Base-by-base conservation (phyloP, 2,888 invertebrate species). In the Plagiodera versicolora region DNA sequence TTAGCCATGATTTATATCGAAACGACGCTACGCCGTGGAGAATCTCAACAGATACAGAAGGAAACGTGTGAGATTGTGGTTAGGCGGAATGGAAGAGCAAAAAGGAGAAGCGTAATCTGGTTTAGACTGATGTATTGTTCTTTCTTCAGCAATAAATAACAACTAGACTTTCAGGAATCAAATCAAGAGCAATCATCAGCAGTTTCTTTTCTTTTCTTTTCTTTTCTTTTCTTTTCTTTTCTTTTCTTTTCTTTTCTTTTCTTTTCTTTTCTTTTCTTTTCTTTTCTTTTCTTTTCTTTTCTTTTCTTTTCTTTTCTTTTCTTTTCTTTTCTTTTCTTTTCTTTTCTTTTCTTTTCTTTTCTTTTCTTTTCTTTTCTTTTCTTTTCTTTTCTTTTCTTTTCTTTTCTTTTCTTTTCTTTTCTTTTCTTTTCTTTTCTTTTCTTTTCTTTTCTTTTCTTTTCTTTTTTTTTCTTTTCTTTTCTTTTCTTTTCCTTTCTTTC, bases 371-470 rank as follows among this genome's bases (percentile, higher is more conserved):
- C 39, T 39, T 39, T 39, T 39, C 39, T 39, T 39, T 39, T 39
- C 39, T 39, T 39, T 39, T 39, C 39, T 39, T 39, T 39, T 39
- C 39, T 39, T 39, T 39, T 39, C 39, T 39, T 39, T 39, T 39
- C 39, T 39, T 39, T 39, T 39, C 39, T 39, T 39, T 39, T 39
- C 39, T 39, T 39, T 39, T 39, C 39, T 39, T 39, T 24, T 24
- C 50, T 49, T 49, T 49, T 49, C 50, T 49, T 49, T 49, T 49
- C 50, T 49, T 49, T 49, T 49, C 50, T 49, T 49, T 49, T 49
- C 50, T 49, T 49, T 49, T 49, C 50, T 49, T 49, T 49, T 49
- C 50, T 49, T 49, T 49, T 49, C 50, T 49, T 49, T 49, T 49
- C 50, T 49, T 49, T 49, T 49, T 24, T 49, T 49, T 49, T 49